A percentile compares a stretch with the other conserved stretches of the same genome.
phyloP scores from a whole-genome alignment of 2,797 vertebrate genomes.

The Sebastes matsubarae region DNA sequence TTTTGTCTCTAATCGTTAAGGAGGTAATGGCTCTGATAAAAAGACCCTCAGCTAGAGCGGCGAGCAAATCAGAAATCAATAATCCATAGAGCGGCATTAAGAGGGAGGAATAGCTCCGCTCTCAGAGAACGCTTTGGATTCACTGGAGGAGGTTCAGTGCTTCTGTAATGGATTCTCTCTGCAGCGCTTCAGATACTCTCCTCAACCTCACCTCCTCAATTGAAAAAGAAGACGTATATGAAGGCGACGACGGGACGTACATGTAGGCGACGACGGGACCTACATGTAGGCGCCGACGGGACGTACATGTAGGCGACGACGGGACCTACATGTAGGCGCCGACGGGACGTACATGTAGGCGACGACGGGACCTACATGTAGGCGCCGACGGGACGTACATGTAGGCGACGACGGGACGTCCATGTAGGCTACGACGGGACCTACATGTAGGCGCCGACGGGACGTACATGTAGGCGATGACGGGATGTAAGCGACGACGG shows the following conservation, averaged over 20 bases:
- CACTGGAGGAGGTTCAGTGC: slow-evolving; percentile 19
- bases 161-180: neutral
- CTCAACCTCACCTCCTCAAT: neutral
- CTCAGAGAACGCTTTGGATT: slow-evolving; percentile 73
- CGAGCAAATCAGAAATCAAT: slow-evolving; percentile 97
- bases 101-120: neutral
- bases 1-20: slow-evolving; percentile 98
- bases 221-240: no score
- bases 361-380: fast-evolving
- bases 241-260: no score
- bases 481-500: no score
- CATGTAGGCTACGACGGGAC: no score
- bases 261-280: fast-evolving
- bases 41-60: slow-evolving; percentile 90
- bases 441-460: no score
- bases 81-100: slow-evolving; percentile 93
- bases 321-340: fast-evolving
- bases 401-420: no score
- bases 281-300: no score
- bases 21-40: slow-evolving; percentile 96
- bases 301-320: no score
- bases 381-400: no score
- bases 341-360: no score
- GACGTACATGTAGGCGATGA: no score
- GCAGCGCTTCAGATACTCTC: neutral